Base-by-base conservation (phyloP, 92 coral and sea anemone species). In the Blastomussa wellsi region DNA sequence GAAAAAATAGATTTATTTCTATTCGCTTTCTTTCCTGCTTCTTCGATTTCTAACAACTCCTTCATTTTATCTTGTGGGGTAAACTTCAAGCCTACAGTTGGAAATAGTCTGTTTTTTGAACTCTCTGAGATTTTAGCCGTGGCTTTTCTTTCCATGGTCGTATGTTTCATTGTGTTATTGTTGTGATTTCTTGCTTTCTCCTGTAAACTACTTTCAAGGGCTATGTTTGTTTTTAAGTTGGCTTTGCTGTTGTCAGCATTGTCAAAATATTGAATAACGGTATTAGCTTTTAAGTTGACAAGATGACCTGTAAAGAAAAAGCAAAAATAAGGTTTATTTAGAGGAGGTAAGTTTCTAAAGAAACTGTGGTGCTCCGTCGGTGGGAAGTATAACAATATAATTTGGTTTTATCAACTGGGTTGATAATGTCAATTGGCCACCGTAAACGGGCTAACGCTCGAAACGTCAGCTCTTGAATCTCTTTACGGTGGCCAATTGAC, bases 231-330 rank as follows among this genome's bases (percentile, higher is more conserved):
- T 47, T 29, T 42, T 14, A 13, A 0, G 53, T 13, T 32, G 11
- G 44, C 33, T 32, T 69, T 32, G 77, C 32, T 85, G 13, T 66
- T n/a, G 20, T 37, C 51, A 20, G 0, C 57, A 1, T 33, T 60
- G 37, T n/a, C 38, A n/a, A 85, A 78, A 66, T 85, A 77, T 60
- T 77, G 88, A 49, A 85, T 65, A 16, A 77, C 28, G 2, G 77
- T 85, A 33, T 77, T 64, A 19, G 83, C 83, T 49, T 78, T 74
- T 8, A 85, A 66, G 83, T 85, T 85, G 29, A 85, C 59, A 41
- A 78, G 69, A 37, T 85, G 22, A 7, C 83, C 88, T 85, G 65
- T 39, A 7, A 77, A 77, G 4, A 24, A 28, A 68, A 69, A 37
- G 32, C 41, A 20, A 29, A 53, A 60, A 0, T 19, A n/a, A n/a